Evolutionary conservation across 1,140 invertebrate species (phyloP), one percentile per base, ranked within the genome.

Genomic region (Prorops nasuta): DNA sequence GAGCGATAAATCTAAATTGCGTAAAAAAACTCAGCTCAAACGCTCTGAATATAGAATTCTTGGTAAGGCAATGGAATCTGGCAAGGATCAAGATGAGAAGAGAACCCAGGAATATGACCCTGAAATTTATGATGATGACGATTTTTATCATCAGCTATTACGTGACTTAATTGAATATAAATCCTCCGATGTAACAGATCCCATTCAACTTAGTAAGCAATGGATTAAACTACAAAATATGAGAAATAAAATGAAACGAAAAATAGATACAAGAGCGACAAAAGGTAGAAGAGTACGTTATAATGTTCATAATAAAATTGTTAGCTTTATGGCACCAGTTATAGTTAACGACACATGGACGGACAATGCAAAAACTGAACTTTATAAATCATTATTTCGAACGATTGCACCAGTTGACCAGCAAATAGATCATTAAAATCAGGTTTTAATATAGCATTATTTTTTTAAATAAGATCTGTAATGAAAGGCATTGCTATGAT

Each of bases 121-220:
- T 0, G 91, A 98, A 79, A 91, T 97, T 66, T 98, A 92, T 79
- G 94, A 98, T 72, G 96, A 98, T 72, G 89, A 89, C 71, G 96
- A 98, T 72, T 98, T 98, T 71, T 98, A 98, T 78, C 93, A 97
- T 74, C 90, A 94, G 65, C 71, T 97, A 16, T 74, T 98, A 18
- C 79, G 92, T 50, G 94, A 98, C 68, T 77, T 98, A 12, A 96
- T 98, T 56, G 92, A 98, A 70, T 86, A 86, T 42, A 96, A 96
- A 79, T 88, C 91, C 6, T 80, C 84, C 17, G 86, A 90, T 61
- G 80, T 90, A 6, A 86, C 85, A 9, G 92, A 95, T 80, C 89
- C 92, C 44, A 81, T 87, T 51, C 84, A 90, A 62, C 73, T 92
- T 2, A 84, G 88, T 67, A 81, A 88, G 56, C 90, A 94, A 63